Base-by-base conservation (phyloP, 2,888 invertebrate genomes). In the Panzeria rudis region DNA sequence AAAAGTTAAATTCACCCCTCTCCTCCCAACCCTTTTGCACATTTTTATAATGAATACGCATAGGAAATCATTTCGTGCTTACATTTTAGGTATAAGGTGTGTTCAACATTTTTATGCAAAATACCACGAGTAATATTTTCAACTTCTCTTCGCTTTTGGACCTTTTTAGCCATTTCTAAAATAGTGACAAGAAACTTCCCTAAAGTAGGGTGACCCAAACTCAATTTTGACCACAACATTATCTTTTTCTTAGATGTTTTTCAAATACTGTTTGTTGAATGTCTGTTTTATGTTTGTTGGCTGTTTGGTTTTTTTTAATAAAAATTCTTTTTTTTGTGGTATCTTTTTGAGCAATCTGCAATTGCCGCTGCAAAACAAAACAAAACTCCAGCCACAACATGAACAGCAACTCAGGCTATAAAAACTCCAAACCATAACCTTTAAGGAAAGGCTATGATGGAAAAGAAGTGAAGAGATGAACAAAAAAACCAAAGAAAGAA, bases 331-430 rank as follows among this genome's bases (percentile, higher is more conserved):
- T 59, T 62, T 32, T 66, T 76, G 78, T 79, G 82, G 78, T 85
- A 85, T 85, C 85, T 85, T 64, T 79, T 64, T 66, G 41, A 82
- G 25, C 69, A 73, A 85, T 85, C 85, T 69, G 78, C 62, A 81
- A 71, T 77, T 84, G 76, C 78, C 76, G 73, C 81, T 59, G 50
- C 80, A 32, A 35, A 61, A 62, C 47, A 73, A 35, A 41, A 64
- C 62, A 73, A 47, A 69, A 61, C 61, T 73, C 1, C 69, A 71
- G 38, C 54, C 59, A 62, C 78, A 83, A 61, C 56, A 78, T 38
- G 32, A 62, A 61, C 68, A 56, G 41, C 41, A 38, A 52, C 44
- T 7, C 61, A 11, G 61, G 3, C 54, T 25, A 35, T 17, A 62
- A 75, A 66, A 47, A 54, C 52, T 64, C 44, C 72, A 73, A 78